Evolutionary conservation across 2,888 invertebrate genomes (phyloP), one percentile per base, ranked within the genome.

Genomic region (Ferrisia virgata): DNA sequence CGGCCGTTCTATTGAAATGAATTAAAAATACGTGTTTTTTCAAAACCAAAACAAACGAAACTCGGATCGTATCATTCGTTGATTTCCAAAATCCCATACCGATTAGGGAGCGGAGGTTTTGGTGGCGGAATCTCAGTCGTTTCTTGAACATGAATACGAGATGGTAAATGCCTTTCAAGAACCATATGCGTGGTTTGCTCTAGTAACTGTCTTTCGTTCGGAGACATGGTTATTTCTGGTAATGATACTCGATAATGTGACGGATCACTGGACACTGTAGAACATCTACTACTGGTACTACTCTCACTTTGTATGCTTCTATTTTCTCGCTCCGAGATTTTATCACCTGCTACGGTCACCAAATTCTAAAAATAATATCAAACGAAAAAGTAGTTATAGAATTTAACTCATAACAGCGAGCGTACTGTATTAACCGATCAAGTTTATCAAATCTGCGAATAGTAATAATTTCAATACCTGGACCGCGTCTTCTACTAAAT

Each of bases 61-160:
- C 8, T 40, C n/a, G 76, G 2, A 28, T 31, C 18, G 33, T 15
- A 39, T 0, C 22, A 47, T 13, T 40, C 13, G 22, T 11, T 72
- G 36, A 25, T 2, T 47, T n/a, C 36, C 22, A 43, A 43, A 40
- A 28, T 40, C 25, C 81, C 86, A 88, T 89, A 93, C 93, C 93
- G 91, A 87, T 92, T 93, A 85, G 96, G 96, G 87, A 96, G 91
- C 82, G 96, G 96, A 79, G 97, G 96, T 89, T 97, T 96, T 13
- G 96, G 96, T 85, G 96, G 95, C 85, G 93, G 93, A 58, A 94
- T 94, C 89, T 87, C 87, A 40, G 87, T 87, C 87, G 95, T 93
- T 53, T 94, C 94, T 89, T 95, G 95, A 5, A 94, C 93, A 87
- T 58, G 81, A 22, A 95, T 95, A 88, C 95, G 94, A 82, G 95